Conservation (phyloP, 2,113 vertebrate genomes). For the Progne subis region DNA sequence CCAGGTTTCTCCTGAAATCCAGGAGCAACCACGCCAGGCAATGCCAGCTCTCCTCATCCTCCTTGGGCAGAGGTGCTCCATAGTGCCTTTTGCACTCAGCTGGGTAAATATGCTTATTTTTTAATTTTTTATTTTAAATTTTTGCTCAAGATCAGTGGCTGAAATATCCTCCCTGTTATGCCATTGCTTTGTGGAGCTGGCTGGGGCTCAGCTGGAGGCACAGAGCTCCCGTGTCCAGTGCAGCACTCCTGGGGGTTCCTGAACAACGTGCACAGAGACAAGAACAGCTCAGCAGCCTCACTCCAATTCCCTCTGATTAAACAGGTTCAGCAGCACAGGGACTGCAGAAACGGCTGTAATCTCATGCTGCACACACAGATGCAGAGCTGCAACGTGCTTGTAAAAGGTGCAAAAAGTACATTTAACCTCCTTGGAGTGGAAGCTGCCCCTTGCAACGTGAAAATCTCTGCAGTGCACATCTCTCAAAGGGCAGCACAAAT, state of each 20-base stretch:
- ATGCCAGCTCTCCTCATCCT: not conserved
- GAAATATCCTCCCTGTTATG: not conserved
- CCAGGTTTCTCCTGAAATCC: not conserved
- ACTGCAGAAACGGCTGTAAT: slow-evolving; percentile 43
- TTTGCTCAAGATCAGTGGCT: not conserved
- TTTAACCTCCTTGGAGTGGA: not conserved
- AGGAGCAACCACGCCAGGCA: not conserved
- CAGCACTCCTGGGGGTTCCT: slow-evolving; percentile 11
- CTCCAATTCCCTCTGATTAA: slow-evolving; percentile 70
- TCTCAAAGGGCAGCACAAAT: not conserved
- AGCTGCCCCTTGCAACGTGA: not conserved
- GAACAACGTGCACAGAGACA: not conserved
- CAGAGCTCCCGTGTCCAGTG: not conserved
- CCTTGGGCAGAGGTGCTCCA: not conserved
- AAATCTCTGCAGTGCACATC: not conserved
- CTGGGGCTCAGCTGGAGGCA: not conserved
- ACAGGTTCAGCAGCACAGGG: slow-evolving; percentile 43
- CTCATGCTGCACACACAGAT: slow-evolving; percentile 54
- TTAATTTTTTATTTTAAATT: not conserved
- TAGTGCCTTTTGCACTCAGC: not conserved
- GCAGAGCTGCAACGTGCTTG: not conserved
- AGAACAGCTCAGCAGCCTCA: slow-evolving; percentile 60
- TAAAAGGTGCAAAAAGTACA: not conserved
- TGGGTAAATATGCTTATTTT: not conserved
- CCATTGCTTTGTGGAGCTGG: not conserved